Percentiles rank a stretch among this genome's conserved stretches.
Evolutionary conservation across 2,888 invertebrate species (phyloP).

Genomic region (Mechanitis mazaeus): DNA sequence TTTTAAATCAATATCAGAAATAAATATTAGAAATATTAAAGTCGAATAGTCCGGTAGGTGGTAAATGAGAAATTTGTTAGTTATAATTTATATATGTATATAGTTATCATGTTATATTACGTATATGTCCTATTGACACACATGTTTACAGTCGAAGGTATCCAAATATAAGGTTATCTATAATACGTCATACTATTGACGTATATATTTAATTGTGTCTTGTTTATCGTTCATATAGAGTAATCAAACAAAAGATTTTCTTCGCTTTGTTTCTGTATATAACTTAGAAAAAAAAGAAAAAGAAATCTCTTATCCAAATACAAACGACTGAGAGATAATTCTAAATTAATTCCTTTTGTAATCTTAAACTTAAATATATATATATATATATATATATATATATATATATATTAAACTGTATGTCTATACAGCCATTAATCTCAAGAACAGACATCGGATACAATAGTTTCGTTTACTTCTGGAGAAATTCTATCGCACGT

Average conservation of each 20-base stretch:
- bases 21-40: too few relatives aligned
- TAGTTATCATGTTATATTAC: too few relatives aligned
- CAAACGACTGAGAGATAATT: too few relatives aligned
- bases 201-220: conserved; percentile 15
- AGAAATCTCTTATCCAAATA: too few relatives aligned
- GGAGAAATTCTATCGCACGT: conserved; percentile 70
- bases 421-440: conserved; percentile 29
- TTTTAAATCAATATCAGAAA: too few relatives aligned
- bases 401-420: neutral
- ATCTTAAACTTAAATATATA: too few relatives aligned
- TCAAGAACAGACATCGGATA: conserved; percentile 38
- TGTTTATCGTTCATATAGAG: conserved; percentile 8
- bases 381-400: neutral
- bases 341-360: neutral
- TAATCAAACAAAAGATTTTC: neutral
- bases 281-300: too few relatives aligned
- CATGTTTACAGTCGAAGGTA: conserved; percentile 18
- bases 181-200: conserved; percentile 25
- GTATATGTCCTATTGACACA: conserved; percentile 20
- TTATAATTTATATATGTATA: too few relatives aligned
- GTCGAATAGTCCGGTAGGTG: too few relatives aligned
- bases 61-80: too few relatives aligned
- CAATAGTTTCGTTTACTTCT: conserved; percentile 59
- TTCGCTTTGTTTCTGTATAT: too few relatives aligned
- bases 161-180: conserved; percentile 23